Evolutionary conservation across 2,888 invertebrate genomes (phyloP), one percentile per base, ranked within the genome.

Genomic region (Allophyes oxyacanthae): DNA sequence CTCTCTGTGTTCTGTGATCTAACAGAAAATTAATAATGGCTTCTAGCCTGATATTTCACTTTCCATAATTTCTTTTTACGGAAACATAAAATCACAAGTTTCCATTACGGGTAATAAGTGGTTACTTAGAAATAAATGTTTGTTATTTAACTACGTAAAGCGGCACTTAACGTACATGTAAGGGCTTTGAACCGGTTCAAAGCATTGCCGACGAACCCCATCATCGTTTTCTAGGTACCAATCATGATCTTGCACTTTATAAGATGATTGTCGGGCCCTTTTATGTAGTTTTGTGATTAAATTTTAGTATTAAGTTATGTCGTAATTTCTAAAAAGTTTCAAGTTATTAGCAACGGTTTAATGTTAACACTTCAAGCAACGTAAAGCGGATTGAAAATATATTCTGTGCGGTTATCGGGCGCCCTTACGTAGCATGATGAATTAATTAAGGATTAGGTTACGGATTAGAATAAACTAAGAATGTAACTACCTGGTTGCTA

Each of bases 61-160:
- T 56, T 51, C 63, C 48, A 62, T 57, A 40, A 41, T 68, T 66
- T 57, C 30, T 56, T 69, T 61, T 49, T 53, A 61, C 41, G 53
- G 20, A 38, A 51, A 61, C 43, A 41, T 48, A 36, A 38, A 37
- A 41, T 37, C 26, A 14, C 37, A 40, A 44, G 30, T 65, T 69
- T 56, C 53, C 32, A 42, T 55, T 53, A 60, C 6, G 20, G 45
- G 32, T 50, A 51, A 49, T 33, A 28, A 48, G 34, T 51, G 15
- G 20, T 55, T 64, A 41, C 41, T 9, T 36, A 55, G 46, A 54
- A 49, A 59, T 43, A 49, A 60, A 64, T 68, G 46, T 72, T 63
- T 40, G 42, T 53, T 46, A 60, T 46, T 62, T 49, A 49, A 50
- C 61, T 25, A n/a, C 40, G n/a, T 58, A 20, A 48, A 36, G 11